Percentiles rank a stretch among this genome's conserved stretches.
These are phyloP conservation scores for Scomber scombrus DNA, from an alignment of 2,113 vertebrate genomes.

Conservation along the genomic window DNA sequence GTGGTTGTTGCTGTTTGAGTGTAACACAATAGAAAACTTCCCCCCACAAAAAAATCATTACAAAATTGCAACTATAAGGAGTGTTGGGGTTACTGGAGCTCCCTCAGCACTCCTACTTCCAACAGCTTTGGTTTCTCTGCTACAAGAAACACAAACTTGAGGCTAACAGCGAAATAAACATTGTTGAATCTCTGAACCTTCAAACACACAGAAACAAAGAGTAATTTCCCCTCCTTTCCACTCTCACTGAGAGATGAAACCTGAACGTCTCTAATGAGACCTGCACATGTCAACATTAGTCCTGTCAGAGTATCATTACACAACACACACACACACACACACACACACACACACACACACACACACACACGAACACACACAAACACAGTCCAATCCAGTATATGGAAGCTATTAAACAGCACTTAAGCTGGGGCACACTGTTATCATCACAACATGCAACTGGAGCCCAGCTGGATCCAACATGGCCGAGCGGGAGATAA, in stretches of 20 bases:
- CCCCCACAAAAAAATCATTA: no score
- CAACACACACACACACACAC: background rate
- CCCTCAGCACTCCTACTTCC: no score
- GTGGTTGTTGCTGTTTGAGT: no score
- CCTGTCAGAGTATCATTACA: slow-evolving; percentile 45
- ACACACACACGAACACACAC: slow-evolving; percentile 12
- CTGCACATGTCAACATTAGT: slow-evolving; percentile 41
- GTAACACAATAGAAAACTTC: no score
- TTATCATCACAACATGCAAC: slow-evolving; percentile 47
- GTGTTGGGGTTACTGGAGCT: no score
- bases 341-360: slow-evolving; percentile 16
- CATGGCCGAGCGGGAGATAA: slow-evolving; percentile 20
- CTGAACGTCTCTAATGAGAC: slow-evolving; percentile 33
- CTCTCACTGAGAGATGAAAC: slow-evolving; percentile 29
- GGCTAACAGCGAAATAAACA: no score
- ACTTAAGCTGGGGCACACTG: slow-evolving; percentile 47
- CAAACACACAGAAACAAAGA: background rate
- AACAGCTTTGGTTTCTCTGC: no score
- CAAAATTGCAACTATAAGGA: no score
- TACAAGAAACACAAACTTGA: no score
- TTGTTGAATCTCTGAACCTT: background rate
- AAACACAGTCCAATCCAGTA: background rate
- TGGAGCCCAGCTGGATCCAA: slow-evolving; percentile 47
- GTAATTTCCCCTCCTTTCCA: no score
- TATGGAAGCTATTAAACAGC: slow-evolving; percentile 63